Conservation (phyloP, 2,888 invertebrate species). For the Disparrhopalites patrizii region DNA sequence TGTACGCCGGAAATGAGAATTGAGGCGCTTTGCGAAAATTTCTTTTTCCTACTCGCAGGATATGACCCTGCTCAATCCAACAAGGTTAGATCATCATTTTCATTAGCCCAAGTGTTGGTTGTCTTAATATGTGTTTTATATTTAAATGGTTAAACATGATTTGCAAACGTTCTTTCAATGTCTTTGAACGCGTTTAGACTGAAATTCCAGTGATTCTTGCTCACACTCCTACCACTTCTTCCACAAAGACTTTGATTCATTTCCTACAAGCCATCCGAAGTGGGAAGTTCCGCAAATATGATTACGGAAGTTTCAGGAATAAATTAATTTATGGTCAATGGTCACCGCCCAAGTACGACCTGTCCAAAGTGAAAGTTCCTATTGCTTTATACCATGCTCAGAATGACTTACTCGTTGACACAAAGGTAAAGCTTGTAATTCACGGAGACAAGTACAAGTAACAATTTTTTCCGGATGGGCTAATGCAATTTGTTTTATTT, state of each 20-base stretch:
- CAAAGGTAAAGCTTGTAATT: slow-evolving; percentile 30
- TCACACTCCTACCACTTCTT: slow-evolving; percentile 25
- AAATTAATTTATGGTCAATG: slow-evolving; percentile 24
- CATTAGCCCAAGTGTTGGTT: background rate
- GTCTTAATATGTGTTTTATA: background rate
- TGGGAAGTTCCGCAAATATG: slow-evolving; percentile 32
- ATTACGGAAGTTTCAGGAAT: slow-evolving; percentile 29
- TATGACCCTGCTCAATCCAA: slow-evolving; percentile 32
- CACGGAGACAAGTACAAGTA: no score
- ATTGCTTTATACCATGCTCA: slow-evolving; percentile 29
- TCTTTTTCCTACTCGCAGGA: slow-evolving; percentile 33
- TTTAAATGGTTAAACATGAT: background rate
- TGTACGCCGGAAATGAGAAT: slow-evolving; percentile 29
- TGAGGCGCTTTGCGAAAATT: slow-evolving; percentile 29
- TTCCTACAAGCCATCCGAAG: slow-evolving; percentile 29
- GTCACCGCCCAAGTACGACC: slow-evolving; percentile 32
- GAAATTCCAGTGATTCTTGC: slow-evolving; percentile 33
- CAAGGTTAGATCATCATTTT: slow-evolving; percentile 22
- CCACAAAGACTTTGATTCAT: slow-evolving; percentile 28
- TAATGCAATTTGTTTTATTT: background rate
- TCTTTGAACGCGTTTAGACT: slow-evolving; percentile 12
- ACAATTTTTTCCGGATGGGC: background rate
- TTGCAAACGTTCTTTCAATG: background rate
- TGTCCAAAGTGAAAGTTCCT: slow-evolving; percentile 31
- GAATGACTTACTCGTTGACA: slow-evolving; percentile 31